Evolutionary conservation across 2,113 vertebrate genomes (phyloP).

Genomic region (Oxyura jamaicensis): DNA sequence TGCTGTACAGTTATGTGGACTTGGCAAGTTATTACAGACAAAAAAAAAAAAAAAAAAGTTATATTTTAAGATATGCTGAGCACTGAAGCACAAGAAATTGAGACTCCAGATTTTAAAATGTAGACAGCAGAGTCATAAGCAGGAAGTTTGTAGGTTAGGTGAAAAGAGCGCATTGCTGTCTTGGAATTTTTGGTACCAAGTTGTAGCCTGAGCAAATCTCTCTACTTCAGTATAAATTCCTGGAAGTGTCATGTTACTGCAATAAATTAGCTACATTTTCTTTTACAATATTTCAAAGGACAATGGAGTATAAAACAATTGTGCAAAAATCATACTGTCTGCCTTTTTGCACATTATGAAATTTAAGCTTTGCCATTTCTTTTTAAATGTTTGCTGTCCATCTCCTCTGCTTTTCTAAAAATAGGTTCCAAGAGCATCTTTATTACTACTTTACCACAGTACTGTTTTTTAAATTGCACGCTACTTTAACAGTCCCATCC

Average conservation of each 20-base stretch:
- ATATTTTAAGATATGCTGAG: neutral
- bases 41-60: neutral
- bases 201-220: neutral
- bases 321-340: neutral
- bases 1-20: neutral
- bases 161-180: neutral
- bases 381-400: neutral
- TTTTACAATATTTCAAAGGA: neutral
- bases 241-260: neutral
- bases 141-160: neutral
- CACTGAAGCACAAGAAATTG: neutral
- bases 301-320: neutral
- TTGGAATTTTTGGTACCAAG: neutral
- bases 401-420: slow-evolving; percentile 18
- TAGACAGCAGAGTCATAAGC: neutral
- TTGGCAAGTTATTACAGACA: neutral
- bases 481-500: neutral
- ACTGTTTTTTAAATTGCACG: neutral
- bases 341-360: neutral
- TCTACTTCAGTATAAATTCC: neutral
- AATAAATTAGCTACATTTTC: neutral
- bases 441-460: neutral
- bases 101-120: neutral
- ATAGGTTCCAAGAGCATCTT: neutral
- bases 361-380: neutral